Conservation (phyloP, 2,888 invertebrate species). For the Cephus spinipes region DNA sequence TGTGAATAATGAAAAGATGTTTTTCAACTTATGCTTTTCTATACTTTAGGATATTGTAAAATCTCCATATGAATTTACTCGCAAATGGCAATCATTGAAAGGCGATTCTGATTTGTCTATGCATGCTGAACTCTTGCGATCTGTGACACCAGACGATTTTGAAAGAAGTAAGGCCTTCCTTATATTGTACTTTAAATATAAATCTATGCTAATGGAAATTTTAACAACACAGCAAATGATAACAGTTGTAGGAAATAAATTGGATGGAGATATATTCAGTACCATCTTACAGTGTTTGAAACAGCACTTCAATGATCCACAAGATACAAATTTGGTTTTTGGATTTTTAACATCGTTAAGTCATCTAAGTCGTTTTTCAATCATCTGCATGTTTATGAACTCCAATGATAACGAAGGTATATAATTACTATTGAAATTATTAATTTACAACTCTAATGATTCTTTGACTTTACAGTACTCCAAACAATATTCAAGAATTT, state of each 20-base stretch:
- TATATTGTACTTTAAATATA: constrained; percentile 24
- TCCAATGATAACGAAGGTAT: constrained; percentile 52
- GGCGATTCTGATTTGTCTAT: constrained; percentile 48
- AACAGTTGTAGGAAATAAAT: constrained; percentile 64
- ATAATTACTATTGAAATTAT: not conserved
- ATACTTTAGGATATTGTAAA: constrained; percentile 26
- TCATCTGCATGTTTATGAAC: constrained; percentile 62
- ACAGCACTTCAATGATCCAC: constrained; percentile 55
- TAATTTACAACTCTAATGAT: not conserved
- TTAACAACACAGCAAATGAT: not conserved
- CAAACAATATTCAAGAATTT: constrained; percentile 35
- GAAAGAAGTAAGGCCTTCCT: constrained; percentile 45
- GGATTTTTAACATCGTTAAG: constrained; percentile 53
- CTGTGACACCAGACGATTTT: constrained; percentile 45
- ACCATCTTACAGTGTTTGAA: constrained; percentile 60
- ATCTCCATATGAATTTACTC: constrained; percentile 62
- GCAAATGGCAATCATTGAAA: constrained; percentile 59
- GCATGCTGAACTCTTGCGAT: constrained; percentile 59
- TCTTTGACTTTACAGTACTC: constrained; percentile 27
- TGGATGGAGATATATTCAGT: constrained; percentile 64
- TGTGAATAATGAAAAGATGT: not conserved
- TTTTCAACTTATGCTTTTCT: not conserved
- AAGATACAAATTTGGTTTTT: constrained; percentile 51
- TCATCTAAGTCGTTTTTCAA: constrained; percentile 58
- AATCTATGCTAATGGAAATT: constrained; percentile 1